Base-by-base conservation (phyloP, 2,797 vertebrate genomes). In the Lophotriccus pileatus region DNA sequence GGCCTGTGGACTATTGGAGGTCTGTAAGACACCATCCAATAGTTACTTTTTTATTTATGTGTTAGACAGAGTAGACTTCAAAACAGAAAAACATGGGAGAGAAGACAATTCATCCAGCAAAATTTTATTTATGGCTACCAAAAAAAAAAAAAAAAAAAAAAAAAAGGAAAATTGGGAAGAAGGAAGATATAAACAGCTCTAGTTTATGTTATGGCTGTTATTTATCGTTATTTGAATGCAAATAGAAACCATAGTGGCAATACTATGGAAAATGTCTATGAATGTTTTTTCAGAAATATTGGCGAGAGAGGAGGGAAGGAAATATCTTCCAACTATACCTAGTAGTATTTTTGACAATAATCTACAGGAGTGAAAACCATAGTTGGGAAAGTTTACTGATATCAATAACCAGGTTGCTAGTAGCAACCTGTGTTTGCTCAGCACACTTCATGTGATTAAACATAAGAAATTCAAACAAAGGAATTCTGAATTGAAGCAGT, bases 281-380 rank as follows among this genome's bases (percentile, higher is more conserved):
- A 66, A 50, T 1, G 1, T 21, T 86, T 89, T 56, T 70, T 66
- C 25, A 18, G 7, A 84, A 58, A 58, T 58, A 32, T 3, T 81
- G 14, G 3, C 4, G 25, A 3, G 8, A 1, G 1, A 6, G 2
- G 19, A 4, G 15, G 3, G 3, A 47, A 53, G 10, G 32, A 76
- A 76, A 25, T 52, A 5, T 27, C 20, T 88, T 75, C 53, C n/a
- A 60, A 2, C 4, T 68, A 5, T 20, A 7, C 28, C 34, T 30
- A 18, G 7, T 5, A 63, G 2, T 41, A 43, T 7, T 73, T 74
- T n/a, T 47, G 30, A 50, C 10, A 84, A 14, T 56, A 37, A 68
- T 21, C 2, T 53, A 18, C 9, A 69, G n/a, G 14, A 62, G 2
- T n/a, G 55, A 52, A 89, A 67, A 14, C 2, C 10, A 20, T 3